phyloP scores from a whole-genome alignment of 2,888 invertebrate genomes.

The Seira musarum region DNA sequence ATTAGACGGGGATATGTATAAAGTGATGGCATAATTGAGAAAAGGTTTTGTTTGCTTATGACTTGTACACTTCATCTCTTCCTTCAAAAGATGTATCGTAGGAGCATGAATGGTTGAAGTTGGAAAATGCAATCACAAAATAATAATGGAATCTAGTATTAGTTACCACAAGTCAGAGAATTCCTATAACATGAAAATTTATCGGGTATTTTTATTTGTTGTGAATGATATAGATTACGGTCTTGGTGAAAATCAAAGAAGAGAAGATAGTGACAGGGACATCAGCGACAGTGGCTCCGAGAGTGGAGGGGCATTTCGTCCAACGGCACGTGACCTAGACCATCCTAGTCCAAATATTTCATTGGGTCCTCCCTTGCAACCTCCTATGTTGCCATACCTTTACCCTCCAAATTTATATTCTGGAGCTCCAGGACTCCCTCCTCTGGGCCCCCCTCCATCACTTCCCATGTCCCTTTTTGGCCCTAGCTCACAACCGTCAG shows the following conservation, averaged over 20 bases:
- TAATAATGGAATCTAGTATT: too few species aligned
- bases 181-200: too few species aligned
- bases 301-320: slow-evolving; percentile 71
- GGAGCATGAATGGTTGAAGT: too few species aligned
- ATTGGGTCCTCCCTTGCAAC: slow-evolving; percentile 93
- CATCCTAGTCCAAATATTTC: slow-evolving; percentile 94
- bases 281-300: slow-evolving; percentile 72
- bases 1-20: too few species aligned
- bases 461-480: slow-evolving; percentile 81
- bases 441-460: slow-evolving; percentile 73
- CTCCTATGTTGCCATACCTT: slow-evolving; percentile 91
- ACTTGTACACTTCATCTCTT: too few species aligned
- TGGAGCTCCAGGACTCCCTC: slow-evolving; percentile 73
- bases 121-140: too few species aligned
- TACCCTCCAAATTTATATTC: slow-evolving; percentile 91
- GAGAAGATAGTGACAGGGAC: slow-evolving; percentile 71
- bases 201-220: too few species aligned
- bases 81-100: too few species aligned
- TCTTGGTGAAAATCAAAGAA: slow-evolving; percentile 69
- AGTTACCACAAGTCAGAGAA: too few species aligned
- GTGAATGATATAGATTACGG: slow-evolving; percentile 62
- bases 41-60: too few species aligned
- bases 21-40: too few species aligned
- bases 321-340: slow-evolving; percentile 71
- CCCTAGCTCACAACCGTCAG: slow-evolving; percentile 72